Percentiles rank a stretch among this genome's conserved stretches.
phyloP scores from a whole-genome alignment of 2,888 invertebrate genomes.

The Synergus itoensis region DNA sequence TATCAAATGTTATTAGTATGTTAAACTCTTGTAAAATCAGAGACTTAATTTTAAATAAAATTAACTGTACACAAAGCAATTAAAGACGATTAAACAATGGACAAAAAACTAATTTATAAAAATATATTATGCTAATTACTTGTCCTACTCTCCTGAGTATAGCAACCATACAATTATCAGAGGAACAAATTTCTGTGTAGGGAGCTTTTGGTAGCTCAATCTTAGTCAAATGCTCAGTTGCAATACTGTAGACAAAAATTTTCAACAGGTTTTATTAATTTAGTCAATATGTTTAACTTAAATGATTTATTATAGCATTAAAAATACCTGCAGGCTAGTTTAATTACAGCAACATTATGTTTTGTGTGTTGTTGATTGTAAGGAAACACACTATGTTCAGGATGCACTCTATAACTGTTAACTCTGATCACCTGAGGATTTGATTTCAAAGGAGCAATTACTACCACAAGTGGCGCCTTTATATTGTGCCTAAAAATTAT shows the following conservation, averaged over 20 bases:
- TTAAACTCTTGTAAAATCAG: too few species aligned
- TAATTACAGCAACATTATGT: slow-evolving; percentile 61
- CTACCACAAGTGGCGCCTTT: slow-evolving; percentile 58
- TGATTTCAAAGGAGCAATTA: slow-evolving; percentile 54
- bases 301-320: background rate
- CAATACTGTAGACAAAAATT: slow-evolving; percentile 52
- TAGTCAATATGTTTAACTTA: too few species aligned
- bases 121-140: slow-evolving; percentile 48
- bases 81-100: background rate
- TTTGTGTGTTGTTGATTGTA: slow-evolving; percentile 44
- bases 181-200: slow-evolving; percentile 53
- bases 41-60: background rate
- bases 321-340: slow-evolving; percentile 58
- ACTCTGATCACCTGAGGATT: slow-evolving; percentile 59
- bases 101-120: background rate
- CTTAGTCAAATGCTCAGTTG: slow-evolving; percentile 50
- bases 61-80: slow-evolving; percentile 40
- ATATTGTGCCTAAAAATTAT: slow-evolving; percentile 60
- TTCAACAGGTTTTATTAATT: background rate
- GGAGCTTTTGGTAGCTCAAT: slow-evolving; percentile 57
- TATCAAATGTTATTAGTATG: too few species aligned
- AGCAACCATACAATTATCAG: slow-evolving; percentile 56
- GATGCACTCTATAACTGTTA: slow-evolving; percentile 58
- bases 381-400: slow-evolving; percentile 54
- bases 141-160: slow-evolving; percentile 53